Conservation (phyloP, 2,888 invertebrate genomes). For the Hymenopus coronatus region DNA sequence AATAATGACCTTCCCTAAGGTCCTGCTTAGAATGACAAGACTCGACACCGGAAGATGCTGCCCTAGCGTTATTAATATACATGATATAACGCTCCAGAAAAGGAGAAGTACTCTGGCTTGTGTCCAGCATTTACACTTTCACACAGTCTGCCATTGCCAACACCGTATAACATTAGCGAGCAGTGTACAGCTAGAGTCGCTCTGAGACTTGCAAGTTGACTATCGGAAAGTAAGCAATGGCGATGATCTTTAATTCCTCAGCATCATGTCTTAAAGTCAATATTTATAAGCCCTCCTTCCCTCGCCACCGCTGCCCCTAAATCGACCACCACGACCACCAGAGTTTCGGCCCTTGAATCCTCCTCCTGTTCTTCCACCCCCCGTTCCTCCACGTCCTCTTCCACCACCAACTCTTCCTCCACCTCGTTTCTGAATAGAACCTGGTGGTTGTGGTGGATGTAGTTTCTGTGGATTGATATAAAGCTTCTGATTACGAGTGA, state of each 20-base stretch:
- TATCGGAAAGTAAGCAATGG: too few relatives aligned
- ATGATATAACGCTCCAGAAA: neutral
- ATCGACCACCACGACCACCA: too few relatives aligned
- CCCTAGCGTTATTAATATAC: neutral
- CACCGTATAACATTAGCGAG: too few relatives aligned
- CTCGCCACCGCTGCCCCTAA: constrained; percentile 42
- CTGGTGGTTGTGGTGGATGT: constrained; percentile 77
- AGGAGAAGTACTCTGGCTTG: neutral
- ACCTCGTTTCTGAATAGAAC: constrained; percentile 56
- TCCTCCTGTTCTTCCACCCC: constrained; percentile 49
- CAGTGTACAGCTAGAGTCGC: too few relatives aligned
- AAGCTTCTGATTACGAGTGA: constrained; percentile 79
- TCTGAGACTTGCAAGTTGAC: too few relatives aligned
- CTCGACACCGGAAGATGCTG: neutral
- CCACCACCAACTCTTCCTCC: constrained; percentile 59
- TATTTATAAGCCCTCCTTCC: constrained; percentile 32
- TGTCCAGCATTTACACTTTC: neutral
- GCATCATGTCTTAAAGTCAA: too few relatives aligned
- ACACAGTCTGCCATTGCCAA: neutral
- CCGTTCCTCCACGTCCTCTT: constrained; percentile 53
- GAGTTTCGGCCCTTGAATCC: constrained; percentile 47
- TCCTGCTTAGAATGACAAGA: neutral
- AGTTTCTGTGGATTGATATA: constrained; percentile 94
- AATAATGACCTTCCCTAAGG: neutral
- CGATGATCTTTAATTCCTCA: too few relatives aligned